phyloP scores from a whole-genome alignment of 2,113 vertebrate genomes.

The Panthera tigris region DNA sequence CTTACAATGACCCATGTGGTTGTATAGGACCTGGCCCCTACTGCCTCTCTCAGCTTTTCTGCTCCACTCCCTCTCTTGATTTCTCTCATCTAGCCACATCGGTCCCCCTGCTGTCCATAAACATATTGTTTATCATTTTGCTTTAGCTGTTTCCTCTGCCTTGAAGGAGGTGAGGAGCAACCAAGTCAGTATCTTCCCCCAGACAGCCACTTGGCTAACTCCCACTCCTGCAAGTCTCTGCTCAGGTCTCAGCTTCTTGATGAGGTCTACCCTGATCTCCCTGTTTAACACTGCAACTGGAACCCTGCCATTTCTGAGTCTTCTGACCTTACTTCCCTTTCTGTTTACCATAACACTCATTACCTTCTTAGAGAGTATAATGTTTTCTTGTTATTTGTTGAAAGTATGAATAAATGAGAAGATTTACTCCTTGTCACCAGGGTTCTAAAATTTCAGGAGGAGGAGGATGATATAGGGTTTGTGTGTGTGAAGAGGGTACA shows the following conservation, averaged over 20 bases:
- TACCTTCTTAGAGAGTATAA: not conserved
- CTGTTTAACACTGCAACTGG: not conserved
- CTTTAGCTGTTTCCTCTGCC: not conserved
- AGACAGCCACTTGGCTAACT: not conserved
- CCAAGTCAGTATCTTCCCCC: not conserved
- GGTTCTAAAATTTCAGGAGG: not conserved
- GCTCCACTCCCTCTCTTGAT: not conserved
- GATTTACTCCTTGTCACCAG: not conserved
- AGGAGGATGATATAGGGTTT: not conserved
- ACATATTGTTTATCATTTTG: not conserved
- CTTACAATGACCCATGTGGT: not conserved
- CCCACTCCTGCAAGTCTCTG: not conserved
- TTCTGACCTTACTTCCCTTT: not conserved
- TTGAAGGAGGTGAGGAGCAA: not conserved
- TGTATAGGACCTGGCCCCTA: not conserved
- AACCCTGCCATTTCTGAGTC: not conserved
- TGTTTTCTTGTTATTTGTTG: not conserved
- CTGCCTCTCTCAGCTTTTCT: not conserved
- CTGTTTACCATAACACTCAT: not conserved
- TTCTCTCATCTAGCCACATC: not conserved
- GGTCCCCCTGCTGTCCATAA: not conserved
- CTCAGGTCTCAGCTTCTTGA: not conserved
- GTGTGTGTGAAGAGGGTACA: not conserved
- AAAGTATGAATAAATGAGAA: not conserved
- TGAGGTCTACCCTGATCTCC: not conserved